Evolutionary conservation across 1,140 invertebrate species (phyloP), one percentile per base, ranked within the genome.

Genomic region (Samia ricini): DNA sequence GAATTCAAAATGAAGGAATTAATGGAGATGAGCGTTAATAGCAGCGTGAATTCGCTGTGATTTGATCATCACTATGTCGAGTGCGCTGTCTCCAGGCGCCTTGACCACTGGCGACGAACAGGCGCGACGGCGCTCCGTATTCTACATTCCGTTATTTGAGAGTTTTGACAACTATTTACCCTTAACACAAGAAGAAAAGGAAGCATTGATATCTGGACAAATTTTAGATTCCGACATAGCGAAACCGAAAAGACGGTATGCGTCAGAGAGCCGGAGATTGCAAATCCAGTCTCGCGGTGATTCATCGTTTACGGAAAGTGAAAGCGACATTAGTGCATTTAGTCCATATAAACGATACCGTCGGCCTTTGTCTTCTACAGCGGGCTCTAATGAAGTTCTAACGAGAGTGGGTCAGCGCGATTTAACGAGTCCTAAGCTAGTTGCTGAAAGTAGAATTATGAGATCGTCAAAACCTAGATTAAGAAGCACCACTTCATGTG

Each of bases 111-210:
- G 74, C 79, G 88, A 83, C 64, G 89, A 91, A 52, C 79, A 86
- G 68, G 74, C 81, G 24, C 83, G 91, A 12, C 91, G 92, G 33
- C 91, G 92, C 54, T 93, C 92, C 54, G 91, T 92, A 59, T 93
- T 93, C 81, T 93, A 93, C 72, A 91, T 93, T 59, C 92, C 92
- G 65, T 77, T 93, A 60, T 91, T 92, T 18, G 89, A 91, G 69
- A 91, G 89, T 69, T 89, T 91, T 54, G 89, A 91, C 59, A 91
- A 91, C 63, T 91, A 91, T 61, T 71, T 91, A 51, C 90, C 90
- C 15, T 72, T 90, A 33, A 84, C 88, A 15, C 71, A 80, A 24
- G 83, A 88, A 75, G 85, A 89, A 71, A 88, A 83, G 59, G 85
- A 91, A 63, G 86, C 89, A n/a, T 61, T 89, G 36, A 77, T 90